Base-by-base conservation (phyloP, 2,113 vertebrate genomes). In the Syngnathus scovelli region DNA sequence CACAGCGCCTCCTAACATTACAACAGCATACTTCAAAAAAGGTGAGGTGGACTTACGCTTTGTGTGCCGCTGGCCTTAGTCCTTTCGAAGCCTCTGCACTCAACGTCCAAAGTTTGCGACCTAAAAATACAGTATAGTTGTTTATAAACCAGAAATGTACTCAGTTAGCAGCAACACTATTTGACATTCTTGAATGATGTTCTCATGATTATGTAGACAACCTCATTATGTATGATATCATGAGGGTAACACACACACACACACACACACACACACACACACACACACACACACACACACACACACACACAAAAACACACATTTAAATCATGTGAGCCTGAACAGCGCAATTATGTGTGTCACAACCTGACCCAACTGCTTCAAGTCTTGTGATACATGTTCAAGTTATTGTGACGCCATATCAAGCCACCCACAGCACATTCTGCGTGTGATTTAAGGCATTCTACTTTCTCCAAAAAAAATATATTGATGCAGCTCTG, bases 41-140 rank as follows among this genome's bases (percentile, higher is more conserved):
- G 27, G 13, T n/a, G 18, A 8, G 11, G n/a, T 27, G 1, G 12
- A 75, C 87, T 61, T 83, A 90, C 80, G 66, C 85, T 91, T 76
- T 79, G 39, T 0, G 75, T 67, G 67, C 84, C 78, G 0, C 74
- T 65, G 68, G 81, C 49, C 21, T 87, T 88, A 0, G 74, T 82
- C 70, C 74, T 85, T 63, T 91, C 89, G 39, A 87, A 78, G 37
- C 68, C 44, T 73, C 68, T 77, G 41, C 44, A 76, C 13, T 90
- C 88, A 0, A 58, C 70, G 3, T 89, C 90, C 1, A 90, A 86
- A 0, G 90, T 90, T 72, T 90, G 82, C 0, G 89, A 89, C 73
- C 92, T 93, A 81, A n/a, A 1, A 36, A 69, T 12, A 76, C 1
- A 72, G 6, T 2, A 37, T 55, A 33, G 55, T 58, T 58, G 1